A percentile compares a stretch with the other conserved stretches of the same genome.
phyloP scores from a whole-genome alignment of 2,797 vertebrate species.

The Steatocranus sp. region DNA sequence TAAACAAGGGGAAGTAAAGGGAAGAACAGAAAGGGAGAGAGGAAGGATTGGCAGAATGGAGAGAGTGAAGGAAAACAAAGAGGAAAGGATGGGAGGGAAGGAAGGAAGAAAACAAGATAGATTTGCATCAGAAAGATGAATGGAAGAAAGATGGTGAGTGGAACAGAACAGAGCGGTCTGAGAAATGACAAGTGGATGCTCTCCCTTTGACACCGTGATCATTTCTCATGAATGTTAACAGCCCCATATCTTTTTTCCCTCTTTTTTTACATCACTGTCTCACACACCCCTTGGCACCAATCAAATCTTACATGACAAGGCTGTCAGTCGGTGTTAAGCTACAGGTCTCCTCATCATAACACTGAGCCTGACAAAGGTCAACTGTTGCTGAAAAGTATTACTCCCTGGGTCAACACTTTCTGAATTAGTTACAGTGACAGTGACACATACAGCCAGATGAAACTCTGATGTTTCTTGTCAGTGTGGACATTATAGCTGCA shows the following conservation, averaged over 20 bases:
- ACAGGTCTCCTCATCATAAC: slow-evolving; percentile 28
- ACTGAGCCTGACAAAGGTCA: slow-evolving; percentile 38
- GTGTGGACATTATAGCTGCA: background rate
- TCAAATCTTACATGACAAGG: slow-evolving; percentile 33
- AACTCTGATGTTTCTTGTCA: background rate
- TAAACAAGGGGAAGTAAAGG: background rate
- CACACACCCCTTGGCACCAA: slow-evolving; percentile 32
- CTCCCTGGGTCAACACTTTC: slow-evolving; percentile 23
- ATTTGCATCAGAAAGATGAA: background rate
- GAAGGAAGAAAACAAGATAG: background rate
- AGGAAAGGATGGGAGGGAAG: background rate
- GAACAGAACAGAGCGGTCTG: slow-evolving; percentile 20
- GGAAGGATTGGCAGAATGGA: background rate
- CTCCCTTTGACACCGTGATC: slow-evolving; percentile 34
- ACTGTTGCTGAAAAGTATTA: slow-evolving; percentile 17
- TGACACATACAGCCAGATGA: background rate
- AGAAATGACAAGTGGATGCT: slow-evolving; percentile 29
- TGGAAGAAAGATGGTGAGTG: background rate
- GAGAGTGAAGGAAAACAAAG: background rate
- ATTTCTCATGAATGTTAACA: slow-evolving; percentile 53
- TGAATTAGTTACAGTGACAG: background rate
- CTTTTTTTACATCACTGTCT: background rate
- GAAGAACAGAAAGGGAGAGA: background rate
- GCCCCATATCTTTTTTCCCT: background rate
- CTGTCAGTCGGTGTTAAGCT: slow-evolving; percentile 40